Percentiles rank a stretch among this genome's conserved stretches.
These are phyloP conservation scores for Poecilia picta DNA, from an alignment of 2,797 vertebrate genomes.

Conservation along the genomic window DNA sequence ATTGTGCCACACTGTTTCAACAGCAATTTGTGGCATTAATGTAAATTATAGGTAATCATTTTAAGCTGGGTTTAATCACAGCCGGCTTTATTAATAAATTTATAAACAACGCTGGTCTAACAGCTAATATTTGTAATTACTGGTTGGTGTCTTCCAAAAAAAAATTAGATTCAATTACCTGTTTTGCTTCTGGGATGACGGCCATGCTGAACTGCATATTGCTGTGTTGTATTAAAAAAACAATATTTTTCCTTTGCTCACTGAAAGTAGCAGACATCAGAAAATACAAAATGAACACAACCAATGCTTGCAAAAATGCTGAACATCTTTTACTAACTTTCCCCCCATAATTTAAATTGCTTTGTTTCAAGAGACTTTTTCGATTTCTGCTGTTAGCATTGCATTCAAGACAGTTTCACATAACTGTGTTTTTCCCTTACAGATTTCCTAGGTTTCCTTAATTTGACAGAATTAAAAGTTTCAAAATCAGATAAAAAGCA, in stretches of 20 bases:
- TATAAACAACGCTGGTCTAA: conserved; percentile 15
- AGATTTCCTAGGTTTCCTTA: not conserved
- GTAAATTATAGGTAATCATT: conserved; percentile 22
- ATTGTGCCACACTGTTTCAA: conserved; percentile 29
- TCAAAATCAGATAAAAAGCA: not conserved
- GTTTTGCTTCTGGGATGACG: not conserved
- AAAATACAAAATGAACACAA: not conserved
- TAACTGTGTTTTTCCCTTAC: not conserved
- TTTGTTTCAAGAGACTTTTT: not conserved
- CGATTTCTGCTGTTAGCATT: not conserved
- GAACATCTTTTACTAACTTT: not conserved
- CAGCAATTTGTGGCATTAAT: conserved; percentile 27
- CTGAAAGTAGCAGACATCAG: not conserved
- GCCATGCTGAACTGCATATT: not conserved
- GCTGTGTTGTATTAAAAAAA: not conserved
- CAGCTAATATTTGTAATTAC: not conserved
- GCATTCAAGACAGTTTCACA: not conserved
- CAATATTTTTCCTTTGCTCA: not conserved
- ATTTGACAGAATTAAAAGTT: not conserved
- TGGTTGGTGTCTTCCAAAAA: conserved; percentile 1
- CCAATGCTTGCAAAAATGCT: not conserved
- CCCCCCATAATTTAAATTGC: not conserved
- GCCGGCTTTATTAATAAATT: conserved; percentile 13
- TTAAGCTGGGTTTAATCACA: conserved; percentile 24
- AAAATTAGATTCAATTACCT: not conserved